Conservation (phyloP, 2,113 vertebrate genomes). For the Heterotilapia buettikoferi region DNA sequence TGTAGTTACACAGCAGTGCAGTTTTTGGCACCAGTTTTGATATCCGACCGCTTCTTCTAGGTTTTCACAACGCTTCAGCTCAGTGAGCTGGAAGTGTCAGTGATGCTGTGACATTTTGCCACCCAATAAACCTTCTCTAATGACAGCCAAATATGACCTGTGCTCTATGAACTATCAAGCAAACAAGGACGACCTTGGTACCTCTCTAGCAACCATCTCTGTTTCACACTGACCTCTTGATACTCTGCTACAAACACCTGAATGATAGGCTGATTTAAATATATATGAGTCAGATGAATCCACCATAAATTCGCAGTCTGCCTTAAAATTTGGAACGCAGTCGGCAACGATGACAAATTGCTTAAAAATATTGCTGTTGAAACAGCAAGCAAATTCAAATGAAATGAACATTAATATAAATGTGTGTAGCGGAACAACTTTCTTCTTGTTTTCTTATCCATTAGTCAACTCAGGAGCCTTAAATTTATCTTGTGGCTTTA, state of each 20-base stretch:
- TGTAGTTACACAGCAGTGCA: background rate
- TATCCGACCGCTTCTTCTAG: slow-evolving; percentile 19
- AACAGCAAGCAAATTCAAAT: background rate
- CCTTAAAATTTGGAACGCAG: background rate
- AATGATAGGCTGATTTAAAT: background rate
- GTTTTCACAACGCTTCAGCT: slow-evolving; percentile 17
- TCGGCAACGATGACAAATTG: background rate
- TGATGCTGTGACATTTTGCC: slow-evolving; percentile 4
- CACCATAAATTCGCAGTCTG: background rate
- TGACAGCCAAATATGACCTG: slow-evolving; percentile 11
- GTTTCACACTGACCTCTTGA: background rate
- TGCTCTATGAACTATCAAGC: slow-evolving; percentile 1
- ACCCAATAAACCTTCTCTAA: slow-evolving; percentile 32
- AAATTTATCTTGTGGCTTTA: background rate
- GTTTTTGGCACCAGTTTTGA: slow-evolving; percentile 13
- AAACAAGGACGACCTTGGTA: background rate
- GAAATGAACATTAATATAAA: background rate
- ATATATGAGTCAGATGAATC: background rate
- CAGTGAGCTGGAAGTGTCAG: background rate
- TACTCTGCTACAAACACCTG: background rate
- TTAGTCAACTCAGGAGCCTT: background rate
- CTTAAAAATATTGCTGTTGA: background rate
- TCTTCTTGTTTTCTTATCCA: background rate
- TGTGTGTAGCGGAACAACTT: background rate
- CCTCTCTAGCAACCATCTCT: background rate